Evolutionary conservation across 2,888 invertebrate genomes (phyloP).

Genomic region (Cantharis nigra): DNA sequence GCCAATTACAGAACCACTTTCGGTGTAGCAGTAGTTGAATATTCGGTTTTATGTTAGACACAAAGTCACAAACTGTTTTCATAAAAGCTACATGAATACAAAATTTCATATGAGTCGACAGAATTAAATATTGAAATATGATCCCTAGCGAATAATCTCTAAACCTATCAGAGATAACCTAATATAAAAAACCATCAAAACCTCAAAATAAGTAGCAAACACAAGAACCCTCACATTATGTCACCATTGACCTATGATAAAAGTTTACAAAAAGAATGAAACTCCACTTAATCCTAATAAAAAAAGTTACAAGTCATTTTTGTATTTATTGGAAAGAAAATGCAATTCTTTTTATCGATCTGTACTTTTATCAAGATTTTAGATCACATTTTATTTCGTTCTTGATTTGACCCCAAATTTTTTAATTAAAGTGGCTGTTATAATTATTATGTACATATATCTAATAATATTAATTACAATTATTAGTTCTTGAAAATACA

Average conservation of each 20-base stretch:
- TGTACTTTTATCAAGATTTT: not conserved
- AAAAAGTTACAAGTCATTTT: not conserved
- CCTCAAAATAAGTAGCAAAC: not conserved
- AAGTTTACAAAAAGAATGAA: not conserved
- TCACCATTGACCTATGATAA: not conserved
- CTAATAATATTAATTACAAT: too few relatives aligned
- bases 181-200: not conserved
- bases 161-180: not conserved
- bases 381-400: not conserved
- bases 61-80: not conserved
- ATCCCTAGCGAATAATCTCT: not conserved
- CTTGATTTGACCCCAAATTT: not conserved
- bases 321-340: not conserved
- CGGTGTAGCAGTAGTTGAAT: not conserved
- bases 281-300: not conserved
- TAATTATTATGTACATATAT: too few relatives aligned
- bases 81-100: not conserved
- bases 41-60: not conserved
- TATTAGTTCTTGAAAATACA: too few relatives aligned
- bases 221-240: not conserved
- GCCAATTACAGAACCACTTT: not conserved
- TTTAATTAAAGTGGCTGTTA: not conserved
- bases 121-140: not conserved
- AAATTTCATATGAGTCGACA: not conserved
- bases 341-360: not conserved